phyloP scores from a whole-genome alignment of 2,888 invertebrate genomes.

The Apoda limacodes region DNA sequence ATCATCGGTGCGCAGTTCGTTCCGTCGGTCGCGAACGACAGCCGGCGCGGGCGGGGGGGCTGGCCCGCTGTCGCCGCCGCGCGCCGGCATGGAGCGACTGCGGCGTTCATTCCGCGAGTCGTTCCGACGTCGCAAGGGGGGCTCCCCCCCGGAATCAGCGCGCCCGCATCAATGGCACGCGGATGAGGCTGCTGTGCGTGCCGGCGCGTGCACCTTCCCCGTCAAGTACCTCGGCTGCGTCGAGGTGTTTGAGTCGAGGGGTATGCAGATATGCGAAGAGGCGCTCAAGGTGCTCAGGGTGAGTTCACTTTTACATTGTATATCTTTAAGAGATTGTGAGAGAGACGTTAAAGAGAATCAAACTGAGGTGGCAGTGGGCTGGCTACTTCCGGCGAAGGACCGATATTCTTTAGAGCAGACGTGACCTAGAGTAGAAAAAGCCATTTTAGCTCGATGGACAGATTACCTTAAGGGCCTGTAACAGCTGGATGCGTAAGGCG shows the following conservation, averaged over 20 bases:
- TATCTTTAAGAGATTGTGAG: too few relatives aligned
- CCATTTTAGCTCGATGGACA: too few relatives aligned
- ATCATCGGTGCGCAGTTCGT: slow-evolving; percentile 59
- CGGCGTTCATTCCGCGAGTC: slow-evolving; percentile 93
- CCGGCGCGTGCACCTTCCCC: slow-evolving; percentile 96
- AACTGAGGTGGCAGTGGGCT: too few relatives aligned
- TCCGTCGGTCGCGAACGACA: slow-evolving; percentile 51
- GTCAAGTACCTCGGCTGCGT: slow-evolving; percentile 99
- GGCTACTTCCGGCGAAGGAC: too few relatives aligned
- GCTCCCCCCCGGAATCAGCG: slow-evolving; percentile 87
- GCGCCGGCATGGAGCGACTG: slow-evolving; percentile 85
- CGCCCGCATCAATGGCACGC: slow-evolving; percentile 99
- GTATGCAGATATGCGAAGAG: slow-evolving; percentile 99
- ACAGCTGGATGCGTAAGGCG: too few relatives aligned
- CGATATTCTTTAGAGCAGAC: too few relatives aligned
- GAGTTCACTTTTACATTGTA: slow-evolving; percentile 39
- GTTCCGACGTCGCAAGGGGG: slow-evolving; percentile 93
- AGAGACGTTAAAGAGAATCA: too few relatives aligned
- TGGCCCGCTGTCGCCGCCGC: slow-evolving; percentile 60
- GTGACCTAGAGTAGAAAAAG: too few relatives aligned
- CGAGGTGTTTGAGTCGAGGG: slow-evolving; percentile 98
- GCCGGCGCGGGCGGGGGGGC: slow-evolving; percentile 43
- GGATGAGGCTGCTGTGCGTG: slow-evolving; percentile 95
- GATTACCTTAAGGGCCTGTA: too few relatives aligned
- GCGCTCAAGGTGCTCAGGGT: slow-evolving; percentile 97